Evolutionary conservation across 2,888 invertebrate genomes (phyloP).

Genomic region (Pherbina coryleti): DNA sequence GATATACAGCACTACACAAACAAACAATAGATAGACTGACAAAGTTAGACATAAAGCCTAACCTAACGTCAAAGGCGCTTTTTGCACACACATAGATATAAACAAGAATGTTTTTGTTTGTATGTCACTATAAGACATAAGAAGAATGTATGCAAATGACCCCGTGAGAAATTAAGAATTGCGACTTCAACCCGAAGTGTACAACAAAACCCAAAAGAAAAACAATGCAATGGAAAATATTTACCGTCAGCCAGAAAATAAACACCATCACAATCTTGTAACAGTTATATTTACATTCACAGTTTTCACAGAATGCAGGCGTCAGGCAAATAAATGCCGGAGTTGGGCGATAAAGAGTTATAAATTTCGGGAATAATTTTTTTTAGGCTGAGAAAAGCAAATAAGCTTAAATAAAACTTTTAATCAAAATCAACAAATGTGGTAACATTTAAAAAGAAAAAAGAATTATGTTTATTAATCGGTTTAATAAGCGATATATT

Average conservation of each 20-base stretch:
- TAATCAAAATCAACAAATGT: too few relatives aligned
- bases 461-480: too few relatives aligned
- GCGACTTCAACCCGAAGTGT: not conserved
- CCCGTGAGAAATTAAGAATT: conserved; percentile 20
- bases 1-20: not conserved
- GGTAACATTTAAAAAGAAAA: too few relatives aligned
- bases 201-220: not conserved
- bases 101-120: not conserved
- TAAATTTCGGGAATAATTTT: too few relatives aligned
- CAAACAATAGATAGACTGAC: not conserved
- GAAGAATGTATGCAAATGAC: conserved; percentile 14
- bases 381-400: too few relatives aligned
- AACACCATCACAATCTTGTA: not conserved
- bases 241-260: not conserved
- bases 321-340: too few relatives aligned
- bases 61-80: not conserved
- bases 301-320: too few relatives aligned
- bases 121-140: not conserved
- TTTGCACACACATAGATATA: too few relatives aligned
- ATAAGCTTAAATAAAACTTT: too few relatives aligned
- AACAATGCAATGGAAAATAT: conserved; percentile 1
- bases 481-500: too few relatives aligned
- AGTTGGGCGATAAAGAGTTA: too few relatives aligned
- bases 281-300: too few relatives aligned
- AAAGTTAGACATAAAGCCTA: not conserved